Evolutionary conservation across 2,888 invertebrate genomes (phyloP).

Genomic region (Dichetophora obliterata): DNA sequence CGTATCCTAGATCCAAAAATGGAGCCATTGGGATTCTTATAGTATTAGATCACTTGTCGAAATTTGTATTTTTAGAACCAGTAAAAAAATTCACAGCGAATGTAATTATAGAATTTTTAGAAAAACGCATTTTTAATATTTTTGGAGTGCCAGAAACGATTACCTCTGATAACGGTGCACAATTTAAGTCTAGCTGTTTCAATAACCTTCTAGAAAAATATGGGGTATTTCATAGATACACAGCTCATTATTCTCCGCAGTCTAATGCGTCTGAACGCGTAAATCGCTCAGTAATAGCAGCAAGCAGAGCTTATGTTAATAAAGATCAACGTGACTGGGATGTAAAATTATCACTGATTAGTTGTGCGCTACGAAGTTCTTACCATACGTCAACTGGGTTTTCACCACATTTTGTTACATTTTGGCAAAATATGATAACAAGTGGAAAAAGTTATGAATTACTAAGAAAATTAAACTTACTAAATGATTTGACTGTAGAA

Average conservation of each 20-base stretch:
- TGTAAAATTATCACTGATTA: background rate
- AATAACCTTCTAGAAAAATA: conserved; percentile 42
- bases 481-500: background rate
- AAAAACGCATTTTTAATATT: conserved; percentile 43
- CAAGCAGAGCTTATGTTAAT: conserved; percentile 46
- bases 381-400: background rate
- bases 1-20: conserved; percentile 29
- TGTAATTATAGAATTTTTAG: background rate
- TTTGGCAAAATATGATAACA: conserved; percentile 3
- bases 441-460: background rate
- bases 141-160: conserved; percentile 49
- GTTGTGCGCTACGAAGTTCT: background rate
- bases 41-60: conserved; percentile 13
- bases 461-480: background rate
- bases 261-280: conserved; percentile 54
- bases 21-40: conserved; percentile 28
- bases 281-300: conserved; percentile 49
- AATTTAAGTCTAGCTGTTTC: conserved; percentile 47
- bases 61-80: conserved; percentile 12
- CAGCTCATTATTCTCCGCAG: conserved; percentile 56
- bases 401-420: background rate
- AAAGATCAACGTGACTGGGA: conserved; percentile 55
- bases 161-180: conserved; percentile 55
- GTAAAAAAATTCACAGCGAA: background rate
- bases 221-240: conserved; percentile 29